Evolutionary conservation across 2,888 invertebrate species (phyloP).

Genomic region (Phragmatobia fuliginosa): DNA sequence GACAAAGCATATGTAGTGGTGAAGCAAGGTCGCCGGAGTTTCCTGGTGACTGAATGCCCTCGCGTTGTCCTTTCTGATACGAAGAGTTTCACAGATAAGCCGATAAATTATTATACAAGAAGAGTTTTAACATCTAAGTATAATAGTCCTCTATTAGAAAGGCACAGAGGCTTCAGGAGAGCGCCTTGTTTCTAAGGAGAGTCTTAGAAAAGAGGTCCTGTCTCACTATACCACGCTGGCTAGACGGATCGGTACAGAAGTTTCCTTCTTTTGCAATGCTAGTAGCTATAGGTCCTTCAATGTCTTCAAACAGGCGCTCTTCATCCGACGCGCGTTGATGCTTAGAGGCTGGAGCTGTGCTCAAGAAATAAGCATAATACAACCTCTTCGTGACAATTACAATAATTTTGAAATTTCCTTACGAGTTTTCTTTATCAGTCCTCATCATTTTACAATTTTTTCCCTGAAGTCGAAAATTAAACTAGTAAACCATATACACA

Average conservation of each 20-base stretch:
- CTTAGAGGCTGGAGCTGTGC: no score
- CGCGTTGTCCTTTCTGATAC: constrained; percentile 41
- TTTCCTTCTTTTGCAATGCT: no score
- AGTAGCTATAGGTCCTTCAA: not conserved
- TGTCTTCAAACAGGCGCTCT: not conserved
- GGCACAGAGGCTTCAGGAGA: no score
- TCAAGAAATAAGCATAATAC: no score
- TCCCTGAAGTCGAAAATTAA: not conserved
- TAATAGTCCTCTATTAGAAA: no score
- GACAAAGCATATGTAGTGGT: constrained; percentile 45
- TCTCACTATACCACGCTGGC: no score
- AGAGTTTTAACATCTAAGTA: not conserved
- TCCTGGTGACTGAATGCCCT: constrained; percentile 41
- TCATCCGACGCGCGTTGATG: not conserved
- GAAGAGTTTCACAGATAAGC: not conserved
- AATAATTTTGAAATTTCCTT: no score
- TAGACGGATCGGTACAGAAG: no score
- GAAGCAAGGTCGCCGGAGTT: constrained; percentile 40
- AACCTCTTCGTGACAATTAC: no score
- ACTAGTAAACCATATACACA: not conserved
- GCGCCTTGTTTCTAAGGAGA: no score
- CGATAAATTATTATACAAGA: constrained; percentile 1
- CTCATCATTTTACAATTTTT: not conserved
- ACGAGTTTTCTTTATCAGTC: not conserved
- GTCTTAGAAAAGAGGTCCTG: no score